Percentiles rank a stretch among this genome's conserved stretches.
Evolutionary conservation across 2,797 vertebrate species (phyloP).

Genomic region (Falco cherrug): DNA sequence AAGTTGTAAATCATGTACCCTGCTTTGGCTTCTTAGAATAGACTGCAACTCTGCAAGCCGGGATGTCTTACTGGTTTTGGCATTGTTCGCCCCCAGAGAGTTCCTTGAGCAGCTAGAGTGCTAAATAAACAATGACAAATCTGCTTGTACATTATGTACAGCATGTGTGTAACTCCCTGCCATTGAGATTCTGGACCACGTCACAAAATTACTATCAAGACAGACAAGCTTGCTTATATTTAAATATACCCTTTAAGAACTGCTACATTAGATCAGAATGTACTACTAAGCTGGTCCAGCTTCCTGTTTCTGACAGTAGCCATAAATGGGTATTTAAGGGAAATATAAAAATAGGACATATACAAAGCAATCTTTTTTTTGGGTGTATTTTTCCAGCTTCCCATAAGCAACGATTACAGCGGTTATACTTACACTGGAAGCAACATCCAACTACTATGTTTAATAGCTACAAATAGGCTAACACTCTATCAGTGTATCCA

Average conservation of each 20-base stretch:
- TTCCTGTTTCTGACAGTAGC: slow-evolving; percentile 17
- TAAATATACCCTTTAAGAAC: background rate
- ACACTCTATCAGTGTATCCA: background rate
- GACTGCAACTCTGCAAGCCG: slow-evolving; percentile 13
- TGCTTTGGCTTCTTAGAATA: slow-evolving; percentile 36
- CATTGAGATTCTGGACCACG: slow-evolving; percentile 33
- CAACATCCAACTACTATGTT: background rate
- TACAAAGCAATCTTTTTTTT: background rate
- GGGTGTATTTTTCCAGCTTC: background rate
- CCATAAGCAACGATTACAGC: background rate
- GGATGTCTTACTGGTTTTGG: slow-evolving; percentile 38
- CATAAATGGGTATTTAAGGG: slow-evolving; percentile 26
- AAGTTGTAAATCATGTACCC: slow-evolving; percentile 59
- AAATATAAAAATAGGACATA: background rate
- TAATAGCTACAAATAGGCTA: background rate
- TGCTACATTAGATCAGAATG: background rate
- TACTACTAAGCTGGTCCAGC: background rate
- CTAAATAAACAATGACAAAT: slow-evolving; percentile 70
- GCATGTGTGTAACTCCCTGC: slow-evolving; percentile 20
- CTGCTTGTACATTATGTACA: slow-evolving; percentile 62
- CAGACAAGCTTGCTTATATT: slow-evolving; percentile 42
- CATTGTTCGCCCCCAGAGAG: slow-evolving; percentile 21
- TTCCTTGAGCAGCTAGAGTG: slow-evolving; percentile 56
- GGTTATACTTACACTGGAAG: background rate
- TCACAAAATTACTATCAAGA: slow-evolving; percentile 48